A percentile compares a stretch with the other conserved stretches of the same genome.
These are phyloP conservation scores for Isotomurus palustris DNA, from an alignment of 2,888 invertebrate genomes.

Conservation along the genomic window DNA sequence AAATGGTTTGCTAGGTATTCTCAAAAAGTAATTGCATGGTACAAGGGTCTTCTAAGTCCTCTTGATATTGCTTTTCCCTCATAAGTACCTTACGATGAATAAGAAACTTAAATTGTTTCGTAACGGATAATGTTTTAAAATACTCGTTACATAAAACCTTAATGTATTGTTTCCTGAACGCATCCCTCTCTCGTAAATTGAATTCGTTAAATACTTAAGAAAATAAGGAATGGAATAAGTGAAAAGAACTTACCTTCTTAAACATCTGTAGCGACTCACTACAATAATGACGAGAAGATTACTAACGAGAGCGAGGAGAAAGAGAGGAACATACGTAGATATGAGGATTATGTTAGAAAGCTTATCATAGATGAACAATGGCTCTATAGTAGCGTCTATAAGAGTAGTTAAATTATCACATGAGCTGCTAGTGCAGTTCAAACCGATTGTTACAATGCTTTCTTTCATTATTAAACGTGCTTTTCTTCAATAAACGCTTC, in stretches of 20 bases:
- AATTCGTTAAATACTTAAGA: conserved; percentile 29
- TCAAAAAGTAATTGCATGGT: no score
- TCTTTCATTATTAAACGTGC: conserved; percentile 21
- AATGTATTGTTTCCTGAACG: not conserved
- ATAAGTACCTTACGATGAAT: no score
- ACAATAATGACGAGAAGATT: conserved; percentile 65
- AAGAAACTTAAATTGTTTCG: no score
- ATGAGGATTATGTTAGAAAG: conserved; percentile 53
- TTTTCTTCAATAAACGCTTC: no score
- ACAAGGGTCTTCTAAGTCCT: no score
- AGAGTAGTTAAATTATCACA: conserved; percentile 25
- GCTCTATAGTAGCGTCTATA: conserved; percentile 5
- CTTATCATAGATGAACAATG: conserved; percentile 38
- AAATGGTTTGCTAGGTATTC: no score
- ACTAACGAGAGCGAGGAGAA: conserved; percentile 59
- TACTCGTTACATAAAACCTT: no score
- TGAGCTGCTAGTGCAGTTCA: conserved; percentile 19
- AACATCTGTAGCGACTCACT: conserved; percentile 64
- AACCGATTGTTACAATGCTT: conserved; percentile 20
- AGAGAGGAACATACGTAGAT: conserved; percentile 61
- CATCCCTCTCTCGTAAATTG: not conserved
- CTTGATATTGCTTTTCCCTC: no score
- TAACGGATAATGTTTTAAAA: no score
- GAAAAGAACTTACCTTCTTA: conserved; percentile 66
- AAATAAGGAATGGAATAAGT: no score